Percentiles rank a stretch among this genome's conserved stretches.
phyloP scores from a whole-genome alignment of 1,140 invertebrate species.

The Brachionus plicatilis region DNA sequence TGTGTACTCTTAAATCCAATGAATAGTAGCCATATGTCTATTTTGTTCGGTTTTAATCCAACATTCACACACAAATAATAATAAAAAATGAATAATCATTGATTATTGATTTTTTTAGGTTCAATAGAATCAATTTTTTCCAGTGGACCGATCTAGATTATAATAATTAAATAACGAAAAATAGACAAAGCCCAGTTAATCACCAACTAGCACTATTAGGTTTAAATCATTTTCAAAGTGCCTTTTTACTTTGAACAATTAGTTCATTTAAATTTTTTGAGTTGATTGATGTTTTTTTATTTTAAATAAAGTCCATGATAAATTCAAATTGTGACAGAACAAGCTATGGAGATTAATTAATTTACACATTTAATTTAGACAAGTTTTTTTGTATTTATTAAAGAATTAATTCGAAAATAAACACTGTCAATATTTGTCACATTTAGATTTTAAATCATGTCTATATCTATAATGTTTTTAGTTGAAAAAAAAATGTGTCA shows the following conservation, averaged over 20 bases:
- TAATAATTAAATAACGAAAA: not conserved
- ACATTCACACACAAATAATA: not conserved
- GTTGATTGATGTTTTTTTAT: too few relatives aligned
- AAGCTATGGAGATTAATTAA: not conserved
- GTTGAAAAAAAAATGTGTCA: not conserved
- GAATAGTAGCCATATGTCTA: not conserved
- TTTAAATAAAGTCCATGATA: not conserved
- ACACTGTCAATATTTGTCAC: not conserved
- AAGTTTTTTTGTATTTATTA: not conserved
- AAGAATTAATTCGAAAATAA: not conserved
- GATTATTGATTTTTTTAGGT: not conserved
- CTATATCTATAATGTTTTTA: not conserved
- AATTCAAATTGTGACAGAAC: not conserved
- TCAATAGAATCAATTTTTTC: not conserved
- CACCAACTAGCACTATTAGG: not conserved
- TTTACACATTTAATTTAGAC: not conserved
- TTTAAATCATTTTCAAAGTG: not conserved
- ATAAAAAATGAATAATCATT: not conserved
- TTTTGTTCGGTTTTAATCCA: not conserved
- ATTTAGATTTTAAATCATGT: not conserved
- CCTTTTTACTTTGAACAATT: not conserved
- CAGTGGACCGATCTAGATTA: not conserved
- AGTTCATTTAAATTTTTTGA: not conserved
- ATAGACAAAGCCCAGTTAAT: not conserved
- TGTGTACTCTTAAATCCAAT: not conserved